A percentile compares a stretch with the other conserved stretches of the same genome.
Evolutionary conservation across 2,797 vertebrate genomes (phyloP).

Genomic region (Pseudochaenichthys georgianus): DNA sequence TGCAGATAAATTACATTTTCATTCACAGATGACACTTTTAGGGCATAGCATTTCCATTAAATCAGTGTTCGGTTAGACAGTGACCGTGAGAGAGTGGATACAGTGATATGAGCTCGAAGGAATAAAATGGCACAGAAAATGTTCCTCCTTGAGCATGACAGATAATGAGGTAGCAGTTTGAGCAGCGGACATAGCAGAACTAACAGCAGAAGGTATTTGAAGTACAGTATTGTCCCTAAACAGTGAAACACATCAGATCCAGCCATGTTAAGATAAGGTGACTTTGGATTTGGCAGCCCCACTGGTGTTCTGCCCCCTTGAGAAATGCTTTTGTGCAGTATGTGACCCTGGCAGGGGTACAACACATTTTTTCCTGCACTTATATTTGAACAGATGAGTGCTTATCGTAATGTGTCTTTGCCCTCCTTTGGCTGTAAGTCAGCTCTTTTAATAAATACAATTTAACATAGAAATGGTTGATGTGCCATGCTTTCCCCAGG

Average conservation of each 20-base stretch:
- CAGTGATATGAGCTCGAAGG: not conserved
- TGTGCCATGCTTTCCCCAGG: not conserved
- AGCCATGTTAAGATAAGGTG: conserved; percentile 60
- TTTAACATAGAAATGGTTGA: conserved; percentile 12
- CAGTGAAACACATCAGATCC: conserved; percentile 40
- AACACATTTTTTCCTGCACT: conserved; percentile 7
- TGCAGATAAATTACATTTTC: conserved; percentile 13
- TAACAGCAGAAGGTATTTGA: conserved; percentile 26
- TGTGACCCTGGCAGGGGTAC: conserved; percentile 24
- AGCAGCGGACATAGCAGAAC: conserved; percentile 24
- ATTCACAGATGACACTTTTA: conserved; percentile 7
- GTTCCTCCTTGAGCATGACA: conserved; percentile 35
- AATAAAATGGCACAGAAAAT: conserved; percentile 15
- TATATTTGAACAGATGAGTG: conserved; percentile 33
- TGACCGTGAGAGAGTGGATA: not conserved
- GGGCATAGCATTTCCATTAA: conserved; percentile 24
- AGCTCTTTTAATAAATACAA: conserved; percentile 34
- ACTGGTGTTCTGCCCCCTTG: conserved; percentile 15
- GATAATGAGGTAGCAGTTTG: conserved; percentile 26
- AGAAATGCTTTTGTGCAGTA: conserved; percentile 31
- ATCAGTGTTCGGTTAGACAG: conserved; percentile 21
- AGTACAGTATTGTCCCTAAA: conserved; percentile 40
- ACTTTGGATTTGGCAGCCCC: conserved; percentile 62
- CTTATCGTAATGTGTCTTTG: conserved; percentile 40
- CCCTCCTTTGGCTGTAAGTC: conserved; percentile 11